Conservation (phyloP, 1,140 invertebrate species). For the Bombus difficillimus region DNA sequence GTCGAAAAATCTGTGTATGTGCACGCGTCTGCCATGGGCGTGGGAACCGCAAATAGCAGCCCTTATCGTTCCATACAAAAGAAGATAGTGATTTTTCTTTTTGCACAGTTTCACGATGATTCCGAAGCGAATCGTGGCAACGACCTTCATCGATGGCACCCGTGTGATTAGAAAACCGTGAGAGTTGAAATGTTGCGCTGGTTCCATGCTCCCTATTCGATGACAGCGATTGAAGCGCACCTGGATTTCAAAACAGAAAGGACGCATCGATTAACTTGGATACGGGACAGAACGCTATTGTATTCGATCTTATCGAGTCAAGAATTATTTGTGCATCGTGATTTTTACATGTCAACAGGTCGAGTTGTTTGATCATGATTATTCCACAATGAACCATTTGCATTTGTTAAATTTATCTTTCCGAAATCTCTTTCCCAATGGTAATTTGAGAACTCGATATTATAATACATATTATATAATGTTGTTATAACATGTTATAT, state of each 20-base stretch:
- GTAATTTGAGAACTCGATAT: neutral
- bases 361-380: conserved; percentile 2
- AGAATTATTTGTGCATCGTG: conserved; percentile 19
- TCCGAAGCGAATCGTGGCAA: conserved; percentile 28
- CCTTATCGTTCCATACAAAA: conserved; percentile 52
- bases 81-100: conserved; percentile 56
- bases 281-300: conserved; percentile 40
- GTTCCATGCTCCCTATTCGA: conserved; percentile 10
- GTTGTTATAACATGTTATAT: no score
- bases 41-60: conserved; percentile 64
- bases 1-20: conserved; percentile 61
- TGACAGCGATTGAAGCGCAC: conserved; percentile 18
- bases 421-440: neutral
- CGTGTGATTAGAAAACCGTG: conserved; percentile 40
- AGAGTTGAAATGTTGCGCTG: conserved; percentile 5
- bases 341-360: conserved; percentile 24
- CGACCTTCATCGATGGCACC: conserved; percentile 26
- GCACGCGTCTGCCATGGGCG: conserved; percentile 46
- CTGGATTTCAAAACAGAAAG: conserved; percentile 41
- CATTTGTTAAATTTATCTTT: neutral
- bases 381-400: neutral
- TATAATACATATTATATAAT: no score
- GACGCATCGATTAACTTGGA: conserved; percentile 31
- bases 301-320: conserved; percentile 19
- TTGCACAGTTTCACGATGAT: conserved; percentile 22